These are phyloP conservation scores for Hydroisotoma schaefferi DNA, from an alignment of 2,888 invertebrate species.

Conservation along the genomic window DNA sequence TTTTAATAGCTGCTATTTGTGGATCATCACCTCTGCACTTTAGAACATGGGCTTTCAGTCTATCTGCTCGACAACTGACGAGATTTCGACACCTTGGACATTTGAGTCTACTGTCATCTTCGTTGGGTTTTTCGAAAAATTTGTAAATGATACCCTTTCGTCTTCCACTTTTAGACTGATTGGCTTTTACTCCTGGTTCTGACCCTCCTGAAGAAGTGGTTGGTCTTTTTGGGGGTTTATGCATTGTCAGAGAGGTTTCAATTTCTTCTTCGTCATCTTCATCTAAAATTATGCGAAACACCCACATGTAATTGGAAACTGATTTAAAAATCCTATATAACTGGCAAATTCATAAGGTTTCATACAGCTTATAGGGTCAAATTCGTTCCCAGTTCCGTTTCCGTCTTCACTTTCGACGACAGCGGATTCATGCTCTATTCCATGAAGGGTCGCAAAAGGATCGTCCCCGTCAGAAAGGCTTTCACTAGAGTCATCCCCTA, in stretches of 20 bases:
- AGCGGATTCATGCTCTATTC: too few relatives aligned
- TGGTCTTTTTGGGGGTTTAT: not conserved
- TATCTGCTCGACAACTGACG: constrained; percentile 1
- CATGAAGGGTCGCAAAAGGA: too few relatives aligned
- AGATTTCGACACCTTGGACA: constrained; percentile 3
- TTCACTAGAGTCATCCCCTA: too few relatives aligned
- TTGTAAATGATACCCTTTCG: constrained; percentile 6
- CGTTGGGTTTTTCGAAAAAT: constrained; percentile 4
- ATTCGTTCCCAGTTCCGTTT: too few relatives aligned
- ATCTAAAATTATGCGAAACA: not conserved
- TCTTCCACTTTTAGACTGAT: constrained; percentile 3
- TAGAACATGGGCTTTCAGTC: constrained; percentile 4
- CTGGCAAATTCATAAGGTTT: too few relatives aligned
- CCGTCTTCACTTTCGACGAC: too few relatives aligned
- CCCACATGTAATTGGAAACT: not conserved
- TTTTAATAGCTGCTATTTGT: not conserved
- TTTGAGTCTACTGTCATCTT: not conserved
- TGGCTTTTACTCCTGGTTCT: not conserved
- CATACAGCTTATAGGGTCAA: too few relatives aligned
- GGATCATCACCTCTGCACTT: constrained; percentile 2
- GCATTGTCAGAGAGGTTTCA: not conserved
- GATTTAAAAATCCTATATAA: not conserved
- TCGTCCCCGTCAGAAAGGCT: too few relatives aligned
- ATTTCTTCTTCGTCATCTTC: not conserved
- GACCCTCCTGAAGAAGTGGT: not conserved